Evolutionary conservation across 1,140 invertebrate genomes (phyloP).

Genomic region (Ooceraea biroi): DNA sequence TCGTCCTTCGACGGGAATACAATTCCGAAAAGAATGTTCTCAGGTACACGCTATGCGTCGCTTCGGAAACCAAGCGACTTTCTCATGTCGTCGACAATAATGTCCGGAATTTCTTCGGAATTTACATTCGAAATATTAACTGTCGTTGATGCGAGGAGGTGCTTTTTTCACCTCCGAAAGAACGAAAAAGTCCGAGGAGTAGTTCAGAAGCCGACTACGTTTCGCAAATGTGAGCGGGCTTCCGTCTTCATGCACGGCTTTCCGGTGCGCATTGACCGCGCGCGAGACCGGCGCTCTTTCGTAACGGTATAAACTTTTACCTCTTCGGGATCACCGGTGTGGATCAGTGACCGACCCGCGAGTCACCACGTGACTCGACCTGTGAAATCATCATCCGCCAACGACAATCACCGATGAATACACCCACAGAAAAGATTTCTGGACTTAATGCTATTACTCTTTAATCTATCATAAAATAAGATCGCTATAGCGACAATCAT

Average conservation of each 20-base stretch:
- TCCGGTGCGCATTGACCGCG: conserved; percentile 46
- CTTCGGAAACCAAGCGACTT: background rate
- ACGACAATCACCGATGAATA: background rate
- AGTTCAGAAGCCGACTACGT: conserved; percentile 21
- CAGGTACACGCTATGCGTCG: background rate
- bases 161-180: background rate
- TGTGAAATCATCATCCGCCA: conserved; percentile 21
- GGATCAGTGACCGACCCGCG: conserved; percentile 68
- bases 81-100: background rate
- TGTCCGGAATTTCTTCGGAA: background rate
- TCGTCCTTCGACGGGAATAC: background rate
- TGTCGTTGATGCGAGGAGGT: background rate
- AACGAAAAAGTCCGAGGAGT: conserved; percentile 5
- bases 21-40: background rate
- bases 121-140: background rate
- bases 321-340: conserved; percentile 53
- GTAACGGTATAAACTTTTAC: conserved; percentile 70
- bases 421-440: too few species aligned
- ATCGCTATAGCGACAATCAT: too few species aligned
- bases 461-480: too few species aligned
- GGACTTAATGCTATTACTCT: too few species aligned
- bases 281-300: conserved; percentile 49
- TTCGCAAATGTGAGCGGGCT: conserved; percentile 11
- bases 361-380: conserved; percentile 36
- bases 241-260: conserved; percentile 30